These are phyloP conservation scores for Falco peregrinus DNA, from an alignment of 2,797 vertebrate genomes.

Conservation along the genomic window DNA sequence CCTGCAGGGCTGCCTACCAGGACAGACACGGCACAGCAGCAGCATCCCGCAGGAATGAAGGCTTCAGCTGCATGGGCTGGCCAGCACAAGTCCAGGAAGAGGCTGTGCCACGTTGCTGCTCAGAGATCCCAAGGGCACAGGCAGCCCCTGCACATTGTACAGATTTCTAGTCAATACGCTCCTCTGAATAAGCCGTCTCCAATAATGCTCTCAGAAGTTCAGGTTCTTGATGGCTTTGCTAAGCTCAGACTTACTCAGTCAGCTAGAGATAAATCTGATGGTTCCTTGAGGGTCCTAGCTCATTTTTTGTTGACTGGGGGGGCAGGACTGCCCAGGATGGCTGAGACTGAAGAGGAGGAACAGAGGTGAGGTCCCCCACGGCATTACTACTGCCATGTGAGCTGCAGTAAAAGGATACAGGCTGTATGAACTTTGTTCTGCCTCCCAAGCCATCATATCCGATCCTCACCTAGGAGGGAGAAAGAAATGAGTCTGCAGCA, in stretches of 20 bases:
- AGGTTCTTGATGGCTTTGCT: not conserved
- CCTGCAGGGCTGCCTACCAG: not conserved
- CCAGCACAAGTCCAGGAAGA: not conserved
- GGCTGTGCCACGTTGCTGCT: not conserved
- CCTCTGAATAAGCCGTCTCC: not conserved
- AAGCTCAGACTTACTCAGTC: not conserved
- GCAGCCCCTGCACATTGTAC: not conserved
- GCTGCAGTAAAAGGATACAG: slow-evolving; percentile 87
- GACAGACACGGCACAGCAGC: not conserved
- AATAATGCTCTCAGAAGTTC: not conserved
- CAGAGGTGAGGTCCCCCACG: not conserved
- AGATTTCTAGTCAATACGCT: not conserved
- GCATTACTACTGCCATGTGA: not conserved
- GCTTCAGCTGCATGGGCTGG: accelerated
- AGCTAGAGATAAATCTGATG: not conserved
- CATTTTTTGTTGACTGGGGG: not conserved
- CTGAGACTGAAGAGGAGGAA: not conserved
- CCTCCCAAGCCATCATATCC: slow-evolving; percentile 95
- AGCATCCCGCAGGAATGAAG: accelerated
- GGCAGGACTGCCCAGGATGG: not conserved
- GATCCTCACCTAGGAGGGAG: slow-evolving; percentile 80
- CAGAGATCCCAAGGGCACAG: not conserved
- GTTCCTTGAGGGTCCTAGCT: not conserved
- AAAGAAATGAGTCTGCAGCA: not conserved
- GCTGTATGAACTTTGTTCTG: slow-evolving; percentile 92